These are phyloP conservation scores for Rapana venosa DNA, from an alignment of 2,888 invertebrate species.

Conservation along the genomic window DNA sequence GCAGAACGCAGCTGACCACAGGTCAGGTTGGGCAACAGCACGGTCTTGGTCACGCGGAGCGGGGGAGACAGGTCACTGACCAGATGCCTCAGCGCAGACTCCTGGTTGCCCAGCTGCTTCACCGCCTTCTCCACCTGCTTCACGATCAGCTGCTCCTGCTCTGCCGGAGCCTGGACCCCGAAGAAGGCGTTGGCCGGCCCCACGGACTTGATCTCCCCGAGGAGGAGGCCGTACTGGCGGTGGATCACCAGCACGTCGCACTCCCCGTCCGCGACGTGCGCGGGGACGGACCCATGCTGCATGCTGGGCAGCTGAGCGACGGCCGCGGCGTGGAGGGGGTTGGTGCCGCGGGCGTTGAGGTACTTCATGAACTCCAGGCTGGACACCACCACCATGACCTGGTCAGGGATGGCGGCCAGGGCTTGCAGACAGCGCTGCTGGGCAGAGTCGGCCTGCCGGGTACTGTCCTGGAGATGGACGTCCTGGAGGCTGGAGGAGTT, in stretches of 20 bases:
- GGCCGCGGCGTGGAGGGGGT: neutral
- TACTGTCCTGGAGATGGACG: too few relatives aligned
- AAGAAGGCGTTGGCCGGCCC: neutral
- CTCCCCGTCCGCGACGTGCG: neutral
- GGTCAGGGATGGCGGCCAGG: too few relatives aligned
- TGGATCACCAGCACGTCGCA: neutral
- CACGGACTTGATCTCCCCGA: neutral
- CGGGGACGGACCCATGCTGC: neutral
- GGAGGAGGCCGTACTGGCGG: neutral
- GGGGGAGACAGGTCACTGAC: neutral
- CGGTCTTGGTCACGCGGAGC: neutral
- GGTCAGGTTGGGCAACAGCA: neutral
- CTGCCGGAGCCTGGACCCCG: neutral
- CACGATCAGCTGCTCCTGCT: neutral
- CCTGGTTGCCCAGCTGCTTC: neutral
- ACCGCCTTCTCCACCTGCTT: neutral
- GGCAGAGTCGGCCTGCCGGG: too few relatives aligned
- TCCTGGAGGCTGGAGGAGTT: too few relatives aligned
- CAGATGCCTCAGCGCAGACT: neutral
- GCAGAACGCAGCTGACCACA: neutral
- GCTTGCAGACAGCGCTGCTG: too few relatives aligned
- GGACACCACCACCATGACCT: too few relatives aligned
- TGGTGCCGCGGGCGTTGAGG: neutral
- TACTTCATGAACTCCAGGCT: too few relatives aligned
- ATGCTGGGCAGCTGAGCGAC: neutral